Percentiles rank a stretch among this genome's conserved stretches.
Conservation (phyloP, 2,113 vertebrate species). For the Peucedramus taeniatus region DNA sequence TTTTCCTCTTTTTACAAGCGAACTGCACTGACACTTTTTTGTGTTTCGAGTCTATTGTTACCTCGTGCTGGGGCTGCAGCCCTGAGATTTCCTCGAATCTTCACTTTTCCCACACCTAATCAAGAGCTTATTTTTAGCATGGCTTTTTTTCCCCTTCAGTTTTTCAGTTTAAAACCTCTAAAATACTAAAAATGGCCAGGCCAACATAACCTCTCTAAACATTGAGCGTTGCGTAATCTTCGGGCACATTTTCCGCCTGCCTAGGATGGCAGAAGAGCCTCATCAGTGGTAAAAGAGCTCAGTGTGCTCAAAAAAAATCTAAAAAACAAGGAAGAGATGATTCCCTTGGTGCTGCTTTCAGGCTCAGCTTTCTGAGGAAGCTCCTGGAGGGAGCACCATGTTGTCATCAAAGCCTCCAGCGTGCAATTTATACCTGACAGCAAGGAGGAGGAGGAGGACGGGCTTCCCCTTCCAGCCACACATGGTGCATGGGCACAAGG, state of each 20-base stretch:
- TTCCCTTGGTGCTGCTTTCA: background rate
- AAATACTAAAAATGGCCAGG: conserved; percentile 28
- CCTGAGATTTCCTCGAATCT: conserved; percentile 53
- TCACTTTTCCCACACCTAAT: conserved; percentile 57
- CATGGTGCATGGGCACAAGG: background rate
- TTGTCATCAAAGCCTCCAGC: conserved; percentile 38
- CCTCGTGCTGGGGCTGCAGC: conserved; percentile 62
- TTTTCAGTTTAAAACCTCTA: conserved; percentile 14
- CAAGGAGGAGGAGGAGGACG: background rate
- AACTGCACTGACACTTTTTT: conserved; percentile 70
- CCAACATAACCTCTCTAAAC: background rate
- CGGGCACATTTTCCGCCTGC: background rate
- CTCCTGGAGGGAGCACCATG: conserved; percentile 41
- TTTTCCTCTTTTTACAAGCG: conserved; percentile 73
- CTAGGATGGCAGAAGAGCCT: background rate
- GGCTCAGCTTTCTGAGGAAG: background rate
- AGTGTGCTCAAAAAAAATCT: background rate
- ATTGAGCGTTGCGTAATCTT: background rate
- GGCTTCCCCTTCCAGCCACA: conserved; percentile 28
- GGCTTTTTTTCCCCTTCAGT: background rate
- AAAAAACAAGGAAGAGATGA: background rate
- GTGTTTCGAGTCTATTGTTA: conserved; percentile 73
- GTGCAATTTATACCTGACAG: background rate
- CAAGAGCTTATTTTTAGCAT: conserved; percentile 65
- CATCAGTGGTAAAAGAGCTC: background rate